Evolutionary conservation across 2,113 vertebrate genomes (phyloP), one percentile per base, ranked within the genome.

Genomic region (Felis catus): DNA sequence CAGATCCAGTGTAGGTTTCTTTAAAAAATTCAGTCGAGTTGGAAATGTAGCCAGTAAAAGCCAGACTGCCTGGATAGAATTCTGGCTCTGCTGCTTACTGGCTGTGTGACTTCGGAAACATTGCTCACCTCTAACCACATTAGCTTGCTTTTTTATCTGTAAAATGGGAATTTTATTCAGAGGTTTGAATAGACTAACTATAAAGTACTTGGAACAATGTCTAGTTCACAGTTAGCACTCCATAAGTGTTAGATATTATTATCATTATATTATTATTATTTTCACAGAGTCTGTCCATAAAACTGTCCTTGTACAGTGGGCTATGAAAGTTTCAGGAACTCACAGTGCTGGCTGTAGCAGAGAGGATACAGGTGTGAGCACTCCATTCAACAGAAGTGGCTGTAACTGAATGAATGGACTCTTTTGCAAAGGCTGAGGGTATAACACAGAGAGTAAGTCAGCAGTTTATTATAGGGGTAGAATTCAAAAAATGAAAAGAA

Each of bases 401-500:
- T 58, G 15, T 31, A n/a, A 87, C 9, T 70, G 53, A 94, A 55
- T 36, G 36, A 94, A 90, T 88, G 76, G 78, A 58, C 45, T 41
- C n/a, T 91, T 53, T 89, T 76, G 39, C 18, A 87, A 91, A 83
- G n/a, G 55, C 51, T 82, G 86, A 84, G 78, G 76, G 36, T 68
- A 21, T 55, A 88, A 88, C 31, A 63, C 45, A 68, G 39, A 87
- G 51, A 63, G n/a, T 63, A 91, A 80, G 86, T 70, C 86, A 98
- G 92, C 94, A 85, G 58, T 83, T 97, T 95, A 51, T 76, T 53
- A 53, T 31, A 14, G 45, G 61, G 25, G n/a, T 48, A 70, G 94
- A 95, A 87, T 93, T 88, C 21, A 36, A 76, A 48, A 88, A 93
- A 27, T 21, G 55, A 76, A 96, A 95, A 96, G 85, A 83, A 88